Conservation (phyloP, 2,113 vertebrate genomes). For the Propithecus coquereli region DNA sequence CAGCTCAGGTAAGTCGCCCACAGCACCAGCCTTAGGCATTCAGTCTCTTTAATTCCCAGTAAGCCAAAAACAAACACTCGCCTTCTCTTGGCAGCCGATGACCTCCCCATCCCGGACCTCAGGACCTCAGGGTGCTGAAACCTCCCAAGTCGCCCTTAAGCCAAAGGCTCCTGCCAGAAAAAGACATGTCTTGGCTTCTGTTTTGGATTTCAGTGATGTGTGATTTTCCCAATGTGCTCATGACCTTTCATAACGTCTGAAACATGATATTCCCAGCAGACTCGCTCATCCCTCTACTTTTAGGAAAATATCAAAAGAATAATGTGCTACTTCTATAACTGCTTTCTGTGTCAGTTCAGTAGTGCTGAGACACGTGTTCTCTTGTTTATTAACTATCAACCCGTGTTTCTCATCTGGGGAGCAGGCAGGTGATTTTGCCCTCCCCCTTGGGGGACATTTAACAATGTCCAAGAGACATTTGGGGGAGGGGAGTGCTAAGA, state of each 20-base stretch:
- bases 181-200: neutral
- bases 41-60: neutral
- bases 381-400: neutral
- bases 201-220: neutral
- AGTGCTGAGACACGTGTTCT: neutral
- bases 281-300: neutral
- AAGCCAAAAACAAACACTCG: neutral
- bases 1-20: neutral
- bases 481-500: neutral
- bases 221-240: neutral
- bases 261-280: neutral
- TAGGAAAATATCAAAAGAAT: neutral
- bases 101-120: neutral
- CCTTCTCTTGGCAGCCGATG: neutral
- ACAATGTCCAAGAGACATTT: neutral
- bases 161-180: neutral
- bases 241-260: slow-evolving; percentile 6
- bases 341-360: neutral
- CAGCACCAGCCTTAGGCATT: neutral
- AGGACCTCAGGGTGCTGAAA: neutral
- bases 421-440: neutral
- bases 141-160: neutral
- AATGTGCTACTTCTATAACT: neutral
- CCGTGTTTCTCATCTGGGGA: neutral
- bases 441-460: neutral